Percentiles rank a stretch among this genome's conserved stretches.
phyloP scores from a whole-genome alignment of 2,888 invertebrate species.

The Eremobia ochroleuca region DNA sequence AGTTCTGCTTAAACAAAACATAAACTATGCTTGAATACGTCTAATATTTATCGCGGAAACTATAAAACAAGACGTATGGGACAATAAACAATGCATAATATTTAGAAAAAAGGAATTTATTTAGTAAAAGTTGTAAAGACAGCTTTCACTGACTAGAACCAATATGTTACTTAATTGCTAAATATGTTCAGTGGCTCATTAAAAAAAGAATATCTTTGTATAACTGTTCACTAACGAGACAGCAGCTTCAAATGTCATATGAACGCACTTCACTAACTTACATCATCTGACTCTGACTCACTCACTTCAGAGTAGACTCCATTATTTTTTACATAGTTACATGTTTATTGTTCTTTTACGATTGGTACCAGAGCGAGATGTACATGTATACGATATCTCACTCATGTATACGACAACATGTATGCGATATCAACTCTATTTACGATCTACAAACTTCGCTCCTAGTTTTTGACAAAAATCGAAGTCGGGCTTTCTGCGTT shows the following conservation, averaged over 20 bases:
- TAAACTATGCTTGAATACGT: constrained; percentile 57
- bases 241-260: constrained; percentile 62
- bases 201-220: constrained; percentile 59
- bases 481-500: neutral
- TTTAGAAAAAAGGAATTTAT: constrained; percentile 56
- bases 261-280: constrained; percentile 66
- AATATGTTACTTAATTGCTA: constrained; percentile 68
- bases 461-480: neutral
- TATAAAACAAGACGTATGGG: constrained; percentile 67
- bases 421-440: neutral
- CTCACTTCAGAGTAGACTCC: constrained; percentile 60
- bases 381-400: neutral
- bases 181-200: constrained; percentile 68
- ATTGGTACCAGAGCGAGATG: neutral
- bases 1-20: constrained; percentile 59
- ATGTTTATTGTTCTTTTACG: constrained; percentile 30
- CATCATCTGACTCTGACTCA: constrained; percentile 64
- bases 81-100: constrained; percentile 68
- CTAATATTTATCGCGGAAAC: constrained; percentile 64
- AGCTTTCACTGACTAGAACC: constrained; percentile 68
- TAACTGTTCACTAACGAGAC: constrained; percentile 74
- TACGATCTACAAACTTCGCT: neutral
- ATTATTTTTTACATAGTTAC: constrained; percentile 64
- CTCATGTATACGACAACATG: too few relatives aligned
- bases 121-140: constrained; percentile 66